These are phyloP conservation scores for Trinectes maculatus DNA, from an alignment of 2,113 vertebrate genomes.

Conservation along the genomic window DNA sequence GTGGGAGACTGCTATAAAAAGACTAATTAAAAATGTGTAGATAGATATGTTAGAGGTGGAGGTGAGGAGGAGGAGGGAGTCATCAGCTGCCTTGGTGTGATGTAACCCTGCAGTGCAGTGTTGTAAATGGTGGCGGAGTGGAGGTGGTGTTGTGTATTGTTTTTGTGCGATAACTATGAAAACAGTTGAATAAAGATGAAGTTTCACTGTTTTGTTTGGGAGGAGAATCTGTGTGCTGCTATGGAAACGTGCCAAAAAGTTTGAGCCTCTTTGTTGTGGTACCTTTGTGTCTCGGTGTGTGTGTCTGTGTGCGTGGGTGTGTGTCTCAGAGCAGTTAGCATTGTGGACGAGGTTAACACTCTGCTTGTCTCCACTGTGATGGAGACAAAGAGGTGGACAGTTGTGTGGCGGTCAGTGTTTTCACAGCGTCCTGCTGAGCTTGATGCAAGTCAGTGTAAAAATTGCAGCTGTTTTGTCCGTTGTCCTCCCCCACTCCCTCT, in stretches of 20 bases:
- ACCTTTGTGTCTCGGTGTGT: too few species aligned
- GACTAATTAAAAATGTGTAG: slow-evolving; percentile 75
- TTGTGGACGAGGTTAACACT: neutral
- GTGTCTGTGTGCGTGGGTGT: too few species aligned
- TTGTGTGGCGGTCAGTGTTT: slow-evolving; percentile 41
- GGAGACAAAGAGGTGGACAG: slow-evolving; percentile 50
- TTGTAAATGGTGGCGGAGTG: slow-evolving; percentile 39
- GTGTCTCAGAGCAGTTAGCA: too few species aligned
- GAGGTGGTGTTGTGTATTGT: neutral
- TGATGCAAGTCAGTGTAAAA: slow-evolving; percentile 76
- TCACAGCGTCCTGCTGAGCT: slow-evolving; percentile 57
- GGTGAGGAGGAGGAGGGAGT: slow-evolving; percentile 11
- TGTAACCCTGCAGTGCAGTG: slow-evolving; percentile 64
- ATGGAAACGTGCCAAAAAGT: too few species aligned
- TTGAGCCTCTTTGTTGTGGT: too few species aligned
- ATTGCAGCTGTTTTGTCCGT: slow-evolving; percentile 77
- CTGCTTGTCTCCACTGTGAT: slow-evolving; percentile 7
- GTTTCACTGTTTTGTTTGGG: too few species aligned
- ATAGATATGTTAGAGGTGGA: slow-evolving; percentile 54
- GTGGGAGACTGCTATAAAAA: slow-evolving; percentile 70
- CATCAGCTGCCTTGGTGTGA: slow-evolving; percentile 41
- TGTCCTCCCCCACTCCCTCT: neutral
- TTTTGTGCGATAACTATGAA: too few species aligned
- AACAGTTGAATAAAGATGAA: too few species aligned
- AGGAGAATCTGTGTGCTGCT: too few species aligned